Percentiles rank a stretch among this genome's conserved stretches.
These are phyloP conservation scores for Eledone cirrhosa DNA, from an alignment of 2,888 invertebrate species.

Conservation along the genomic window DNA sequence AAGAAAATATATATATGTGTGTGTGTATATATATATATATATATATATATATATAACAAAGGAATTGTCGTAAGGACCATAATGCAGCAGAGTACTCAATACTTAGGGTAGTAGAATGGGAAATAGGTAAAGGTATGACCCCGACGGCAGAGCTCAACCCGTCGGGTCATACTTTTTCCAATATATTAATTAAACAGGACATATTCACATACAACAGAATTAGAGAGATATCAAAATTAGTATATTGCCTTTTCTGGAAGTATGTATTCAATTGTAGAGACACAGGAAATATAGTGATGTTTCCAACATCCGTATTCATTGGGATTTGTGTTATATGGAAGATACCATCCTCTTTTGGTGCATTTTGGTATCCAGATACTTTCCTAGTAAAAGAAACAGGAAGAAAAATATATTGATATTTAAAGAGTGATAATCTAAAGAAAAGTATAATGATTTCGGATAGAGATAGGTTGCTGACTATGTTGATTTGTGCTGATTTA, in stretches of 20 bases:
- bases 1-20: too few relatives aligned
- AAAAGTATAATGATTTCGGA: neutral
- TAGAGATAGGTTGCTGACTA: neutral
- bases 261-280: conserved; percentile 44
- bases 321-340: conserved; percentile 62
- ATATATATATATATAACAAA: too few relatives aligned
- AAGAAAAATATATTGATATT: neutral
- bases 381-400: conserved; percentile 49
- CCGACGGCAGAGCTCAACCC: too few relatives aligned
- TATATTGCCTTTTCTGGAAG: conserved; percentile 29
- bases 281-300: conserved; percentile 62
- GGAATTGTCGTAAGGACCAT: too few relatives aligned
- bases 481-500: neutral
- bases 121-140: too few relatives aligned
- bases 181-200: too few relatives aligned
- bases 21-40: too few relatives aligned
- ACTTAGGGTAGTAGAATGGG: too few relatives aligned
- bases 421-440: neutral
- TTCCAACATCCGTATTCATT: conserved; percentile 66
- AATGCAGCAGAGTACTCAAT: too few relatives aligned
- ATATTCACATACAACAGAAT: too few relatives aligned
- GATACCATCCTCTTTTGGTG: conserved; percentile 62
- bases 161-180: too few relatives aligned
- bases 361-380: conserved; percentile 64
- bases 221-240: too few relatives aligned